These are phyloP conservation scores for Zenarchopterus dispar DNA, from an alignment of 2,797 vertebrate species.

Conservation along the genomic window DNA sequence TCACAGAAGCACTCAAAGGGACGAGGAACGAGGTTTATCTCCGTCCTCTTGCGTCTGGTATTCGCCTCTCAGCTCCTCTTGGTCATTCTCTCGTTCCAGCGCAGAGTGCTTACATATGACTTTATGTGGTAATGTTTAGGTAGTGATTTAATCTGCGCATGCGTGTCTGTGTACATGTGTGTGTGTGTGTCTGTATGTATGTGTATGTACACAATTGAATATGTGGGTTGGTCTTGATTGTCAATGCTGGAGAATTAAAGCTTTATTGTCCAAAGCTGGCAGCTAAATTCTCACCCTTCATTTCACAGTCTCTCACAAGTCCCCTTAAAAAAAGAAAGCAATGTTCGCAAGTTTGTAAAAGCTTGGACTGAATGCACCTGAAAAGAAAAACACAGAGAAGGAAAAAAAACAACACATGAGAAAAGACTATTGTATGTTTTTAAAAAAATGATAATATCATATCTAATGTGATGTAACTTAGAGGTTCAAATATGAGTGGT, in stretches of 20 bases:
- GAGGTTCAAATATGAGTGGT: too few relatives aligned
- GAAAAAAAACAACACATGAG: background rate
- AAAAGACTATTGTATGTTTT: background rate
- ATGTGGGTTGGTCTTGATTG: slow-evolving; percentile 85
- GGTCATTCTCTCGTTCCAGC: slow-evolving; percentile 67
- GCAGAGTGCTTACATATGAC: slow-evolving; percentile 59
- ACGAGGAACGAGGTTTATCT: slow-evolving; percentile 61
- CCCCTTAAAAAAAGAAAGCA: slow-evolving; percentile 67
- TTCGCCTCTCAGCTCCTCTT: slow-evolving; percentile 68
- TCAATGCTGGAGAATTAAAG: slow-evolving; percentile 89
- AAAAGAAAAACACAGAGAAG: slow-evolving; percentile 46
- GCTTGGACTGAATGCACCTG: slow-evolving; percentile 77
- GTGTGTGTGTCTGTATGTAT: slow-evolving; percentile 35
- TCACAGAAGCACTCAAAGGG: slow-evolving; percentile 54
- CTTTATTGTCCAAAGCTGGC: slow-evolving; percentile 81
- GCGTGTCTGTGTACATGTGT: slow-evolving; percentile 37
- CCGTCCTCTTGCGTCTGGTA: slow-evolving; percentile 70
- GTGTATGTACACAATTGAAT: slow-evolving; percentile 46
- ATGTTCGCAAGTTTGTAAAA: slow-evolving; percentile 82
- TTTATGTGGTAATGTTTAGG: slow-evolving; percentile 62
- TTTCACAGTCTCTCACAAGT: slow-evolving; percentile 78
- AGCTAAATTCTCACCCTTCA: slow-evolving; percentile 83
- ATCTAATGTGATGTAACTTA: too few relatives aligned
- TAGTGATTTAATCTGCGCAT: slow-evolving; percentile 66
- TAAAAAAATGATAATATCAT: too few relatives aligned